Percentiles rank a stretch among this genome's conserved stretches.
phyloP scores from a whole-genome alignment of 1,140 invertebrate species.

The Riptortus pedestris region DNA sequence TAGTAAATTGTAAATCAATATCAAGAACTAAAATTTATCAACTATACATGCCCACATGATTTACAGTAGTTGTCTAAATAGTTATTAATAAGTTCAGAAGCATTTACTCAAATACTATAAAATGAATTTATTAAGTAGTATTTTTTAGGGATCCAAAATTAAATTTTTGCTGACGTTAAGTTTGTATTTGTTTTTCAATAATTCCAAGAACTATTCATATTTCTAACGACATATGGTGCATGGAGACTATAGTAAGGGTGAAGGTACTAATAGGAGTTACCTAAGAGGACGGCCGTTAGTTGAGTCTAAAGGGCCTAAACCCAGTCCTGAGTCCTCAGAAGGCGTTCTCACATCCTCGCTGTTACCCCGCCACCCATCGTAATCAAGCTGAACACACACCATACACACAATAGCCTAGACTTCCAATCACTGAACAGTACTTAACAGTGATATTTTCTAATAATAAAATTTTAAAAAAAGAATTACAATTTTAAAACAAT shows the following conservation, averaged over 20 bases:
- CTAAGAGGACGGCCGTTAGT: conserved; percentile 28
- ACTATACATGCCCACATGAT: conserved; percentile 8
- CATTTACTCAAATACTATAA: neutral
- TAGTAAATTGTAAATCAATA: neutral
- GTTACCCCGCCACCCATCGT: conserved; percentile 28
- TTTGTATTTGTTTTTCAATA: too few relatives aligned
- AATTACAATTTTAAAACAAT: neutral
- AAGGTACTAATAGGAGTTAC: conserved; percentile 28
- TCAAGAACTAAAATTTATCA: neutral
- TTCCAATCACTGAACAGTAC: conserved; percentile 18
- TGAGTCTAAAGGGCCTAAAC: conserved; percentile 47
- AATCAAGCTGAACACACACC: conserved; percentile 29
- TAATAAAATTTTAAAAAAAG: neutral
- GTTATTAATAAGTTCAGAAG: neutral
- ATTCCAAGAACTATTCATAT: too few relatives aligned
- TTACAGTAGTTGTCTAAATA: too few relatives aligned
- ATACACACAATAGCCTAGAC: conserved; percentile 28
- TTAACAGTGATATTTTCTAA: conserved; percentile 12
- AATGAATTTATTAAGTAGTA: too few relatives aligned
- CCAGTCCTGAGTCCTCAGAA: conserved; percentile 72
- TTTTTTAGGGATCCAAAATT: too few relatives aligned
- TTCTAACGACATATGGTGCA: too few relatives aligned
- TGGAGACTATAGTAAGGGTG: too few relatives aligned
- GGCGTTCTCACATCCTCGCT: conserved; percentile 56
- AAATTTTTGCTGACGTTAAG: too few relatives aligned